Percentiles rank a stretch among this genome's conserved stretches.
These are phyloP conservation scores for Macaria notata DNA, from an alignment of 2,888 invertebrate species.

Conservation along the genomic window DNA sequence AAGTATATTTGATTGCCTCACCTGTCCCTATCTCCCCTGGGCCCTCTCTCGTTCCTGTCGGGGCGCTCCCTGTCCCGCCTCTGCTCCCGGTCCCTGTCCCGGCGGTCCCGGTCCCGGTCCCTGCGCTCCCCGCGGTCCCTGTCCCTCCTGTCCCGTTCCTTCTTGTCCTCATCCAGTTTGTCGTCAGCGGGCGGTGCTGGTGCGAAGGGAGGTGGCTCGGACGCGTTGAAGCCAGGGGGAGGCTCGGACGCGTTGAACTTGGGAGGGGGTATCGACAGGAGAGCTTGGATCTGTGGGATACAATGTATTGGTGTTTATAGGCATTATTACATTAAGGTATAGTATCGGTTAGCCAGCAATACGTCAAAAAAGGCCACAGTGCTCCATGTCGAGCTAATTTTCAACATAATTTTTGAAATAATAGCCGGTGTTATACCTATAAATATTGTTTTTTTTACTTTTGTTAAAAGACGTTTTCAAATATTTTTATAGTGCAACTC, in stretches of 20 bases:
- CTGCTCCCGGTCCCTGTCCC: constrained; percentile 41
- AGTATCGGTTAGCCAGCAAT: too few relatives aligned
- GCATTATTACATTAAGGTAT: too few relatives aligned
- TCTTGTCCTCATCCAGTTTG: constrained; percentile 52
- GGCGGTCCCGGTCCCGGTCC: constrained; percentile 29
- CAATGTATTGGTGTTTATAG: too few relatives aligned
- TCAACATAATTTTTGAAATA: too few relatives aligned
- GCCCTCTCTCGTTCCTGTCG: constrained; percentile 46
- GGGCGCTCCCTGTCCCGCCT: constrained; percentile 37
- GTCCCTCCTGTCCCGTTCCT: constrained; percentile 36
- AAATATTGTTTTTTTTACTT: too few relatives aligned
- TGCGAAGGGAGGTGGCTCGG: constrained; percentile 55
- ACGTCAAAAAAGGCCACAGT: too few relatives aligned
- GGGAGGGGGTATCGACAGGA: constrained; percentile 76
- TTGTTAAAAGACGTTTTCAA: too few relatives aligned
- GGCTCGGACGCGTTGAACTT: constrained; percentile 73
- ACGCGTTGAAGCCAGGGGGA: constrained; percentile 63
- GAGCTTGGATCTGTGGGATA: constrained; percentile 71
- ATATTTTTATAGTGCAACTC: too few relatives aligned
- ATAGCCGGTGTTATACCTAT: too few relatives aligned
- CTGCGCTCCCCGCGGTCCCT: constrained; percentile 43
- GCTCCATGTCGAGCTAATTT: too few relatives aligned
- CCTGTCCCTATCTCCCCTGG: constrained; percentile 41
- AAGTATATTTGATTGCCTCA: too few relatives aligned
- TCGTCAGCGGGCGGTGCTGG: constrained; percentile 53